A percentile compares a stretch with the other conserved stretches of the same genome.
phyloP scores from a whole-genome alignment of 2,888 invertebrate genomes.

The Alitta virens region DNA sequence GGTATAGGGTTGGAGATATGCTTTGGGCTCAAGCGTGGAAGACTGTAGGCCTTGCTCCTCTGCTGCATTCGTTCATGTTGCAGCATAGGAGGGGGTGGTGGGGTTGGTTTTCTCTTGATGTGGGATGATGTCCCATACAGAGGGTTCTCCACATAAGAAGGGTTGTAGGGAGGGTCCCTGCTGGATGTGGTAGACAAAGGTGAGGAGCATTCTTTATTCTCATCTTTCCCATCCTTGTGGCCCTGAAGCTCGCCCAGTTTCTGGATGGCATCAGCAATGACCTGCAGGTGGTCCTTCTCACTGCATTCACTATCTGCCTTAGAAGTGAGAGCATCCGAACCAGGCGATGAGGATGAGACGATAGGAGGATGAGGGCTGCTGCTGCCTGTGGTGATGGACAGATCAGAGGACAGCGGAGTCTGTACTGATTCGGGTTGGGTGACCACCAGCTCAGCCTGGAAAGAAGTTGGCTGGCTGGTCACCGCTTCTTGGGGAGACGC shows the following conservation, averaged over 20 bases:
- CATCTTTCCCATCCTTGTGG: not conserved
- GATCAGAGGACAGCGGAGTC: not conserved
- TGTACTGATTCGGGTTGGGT: not conserved
- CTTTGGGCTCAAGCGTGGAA: too few species aligned
- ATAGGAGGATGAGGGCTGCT: not conserved
- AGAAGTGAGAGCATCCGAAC: not conserved
- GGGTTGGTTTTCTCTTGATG: too few species aligned
- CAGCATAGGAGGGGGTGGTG: too few species aligned
- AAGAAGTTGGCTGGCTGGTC: not conserved
- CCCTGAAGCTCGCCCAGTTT: not conserved
- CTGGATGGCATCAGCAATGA: too few species aligned
- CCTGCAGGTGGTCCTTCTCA: not conserved
- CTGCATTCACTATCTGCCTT: not conserved
- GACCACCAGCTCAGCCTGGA: not conserved
- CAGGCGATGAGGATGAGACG: not conserved
- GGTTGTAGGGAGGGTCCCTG: not conserved
- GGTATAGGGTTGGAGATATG: too few species aligned
- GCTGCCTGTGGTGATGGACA: not conserved
- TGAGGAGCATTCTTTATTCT: not conserved
- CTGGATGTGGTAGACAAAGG: not conserved
- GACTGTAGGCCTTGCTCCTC: too few species aligned
- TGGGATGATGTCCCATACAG: not conserved
- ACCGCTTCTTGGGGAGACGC: not conserved
- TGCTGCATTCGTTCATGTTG: too few species aligned
- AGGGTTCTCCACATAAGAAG: not conserved